Evolutionary conservation across 2,113 vertebrate genomes (phyloP).

Genomic region (Onychorhynchus coronatus): DNA sequence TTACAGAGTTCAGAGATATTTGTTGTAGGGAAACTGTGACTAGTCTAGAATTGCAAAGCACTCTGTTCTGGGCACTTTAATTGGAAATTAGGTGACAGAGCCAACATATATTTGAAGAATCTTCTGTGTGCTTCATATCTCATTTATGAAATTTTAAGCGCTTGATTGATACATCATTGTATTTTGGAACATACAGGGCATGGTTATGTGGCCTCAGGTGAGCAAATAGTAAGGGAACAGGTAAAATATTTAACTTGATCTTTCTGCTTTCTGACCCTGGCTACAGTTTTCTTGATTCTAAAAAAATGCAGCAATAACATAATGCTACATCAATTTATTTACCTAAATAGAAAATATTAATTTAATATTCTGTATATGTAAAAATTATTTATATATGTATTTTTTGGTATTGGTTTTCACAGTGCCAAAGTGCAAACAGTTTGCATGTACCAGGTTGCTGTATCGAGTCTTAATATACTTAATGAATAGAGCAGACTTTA

Average conservation of each 20-base stretch:
- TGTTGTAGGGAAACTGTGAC: background rate
- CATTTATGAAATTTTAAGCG: background rate
- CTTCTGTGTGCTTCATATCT: background rate
- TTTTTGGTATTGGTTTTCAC: background rate
- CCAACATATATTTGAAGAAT: background rate
- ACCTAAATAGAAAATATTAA: background rate
- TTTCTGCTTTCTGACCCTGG: background rate
- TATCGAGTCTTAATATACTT: background rate
- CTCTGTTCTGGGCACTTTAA: background rate
- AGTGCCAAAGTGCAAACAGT: background rate
- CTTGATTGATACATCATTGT: background rate
- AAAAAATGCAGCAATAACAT: background rate
- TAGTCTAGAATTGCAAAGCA: background rate
- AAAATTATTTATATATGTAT: background rate
- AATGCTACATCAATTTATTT: background rate
- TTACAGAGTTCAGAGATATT: background rate
- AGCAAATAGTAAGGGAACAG: background rate
- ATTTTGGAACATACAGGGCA: background rate
- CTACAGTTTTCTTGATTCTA: background rate
- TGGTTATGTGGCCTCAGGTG: background rate
- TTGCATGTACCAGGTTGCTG: background rate
- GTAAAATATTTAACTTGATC: background rate
- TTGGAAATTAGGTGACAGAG: background rate
- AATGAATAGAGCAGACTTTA: background rate
- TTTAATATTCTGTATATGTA: background rate